Conservation (phyloP, 2,113 vertebrate species). For the Hydrochoerus hydrochaeris region DNA sequence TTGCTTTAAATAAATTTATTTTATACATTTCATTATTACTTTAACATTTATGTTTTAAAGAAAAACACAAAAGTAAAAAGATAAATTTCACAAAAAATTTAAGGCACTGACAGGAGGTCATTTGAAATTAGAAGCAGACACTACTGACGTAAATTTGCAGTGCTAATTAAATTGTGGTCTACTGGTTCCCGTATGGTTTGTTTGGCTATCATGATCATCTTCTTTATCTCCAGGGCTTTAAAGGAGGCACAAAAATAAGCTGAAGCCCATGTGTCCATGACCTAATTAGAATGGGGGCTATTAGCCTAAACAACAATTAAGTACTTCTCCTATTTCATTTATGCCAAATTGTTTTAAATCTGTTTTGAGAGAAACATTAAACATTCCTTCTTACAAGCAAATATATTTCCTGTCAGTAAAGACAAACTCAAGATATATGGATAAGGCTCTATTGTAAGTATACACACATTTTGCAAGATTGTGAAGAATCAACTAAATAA, state of each 20-base stretch:
- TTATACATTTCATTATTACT: constrained; percentile 5
- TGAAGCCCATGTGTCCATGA: not conserved
- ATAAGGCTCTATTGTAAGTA: not conserved
- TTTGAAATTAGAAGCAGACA: constrained; percentile 63
- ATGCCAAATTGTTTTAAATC: constrained; percentile 46
- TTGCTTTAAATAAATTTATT: constrained; percentile 2
- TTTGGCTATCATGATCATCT: constrained; percentile 30
- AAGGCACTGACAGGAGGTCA: constrained; percentile 47
- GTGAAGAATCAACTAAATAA: not conserved
- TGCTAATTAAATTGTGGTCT: constrained; percentile 71
- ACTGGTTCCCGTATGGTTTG: constrained; percentile 67
- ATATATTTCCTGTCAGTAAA: constrained; percentile 23
- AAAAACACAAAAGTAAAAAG: constrained; percentile 47
- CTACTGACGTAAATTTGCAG: constrained; percentile 48
- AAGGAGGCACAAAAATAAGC: constrained; percentile 50
- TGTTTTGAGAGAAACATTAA: not conserved
- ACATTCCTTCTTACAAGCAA: constrained; percentile 26
- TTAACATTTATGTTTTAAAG: constrained; percentile 9
- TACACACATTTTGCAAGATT: not conserved
- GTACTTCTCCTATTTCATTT: constrained; percentile 31
- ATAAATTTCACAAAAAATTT: constrained; percentile 38
- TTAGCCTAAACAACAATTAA: constrained; percentile 52
- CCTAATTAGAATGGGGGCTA: constrained; percentile 65
- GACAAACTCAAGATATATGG: not conserved
- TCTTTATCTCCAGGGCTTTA: constrained; percentile 60